A percentile compares a stretch with the other conserved stretches of the same genome.
These are phyloP conservation scores for Microcebus murinus DNA, from an alignment of 2,113 vertebrate genomes.

Conservation along the genomic window DNA sequence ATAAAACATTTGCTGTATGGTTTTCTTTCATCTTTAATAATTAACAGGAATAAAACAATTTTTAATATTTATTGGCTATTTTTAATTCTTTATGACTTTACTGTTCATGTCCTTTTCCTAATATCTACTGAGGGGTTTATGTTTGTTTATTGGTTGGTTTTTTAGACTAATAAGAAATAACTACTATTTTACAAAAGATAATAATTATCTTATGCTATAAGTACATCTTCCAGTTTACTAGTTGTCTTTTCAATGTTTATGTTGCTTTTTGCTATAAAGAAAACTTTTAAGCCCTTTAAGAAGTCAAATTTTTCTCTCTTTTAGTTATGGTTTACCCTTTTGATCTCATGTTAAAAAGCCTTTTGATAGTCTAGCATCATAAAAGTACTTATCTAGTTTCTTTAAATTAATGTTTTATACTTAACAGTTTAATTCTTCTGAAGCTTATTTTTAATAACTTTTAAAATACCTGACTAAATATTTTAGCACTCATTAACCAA, in stretches of 20 bases:
- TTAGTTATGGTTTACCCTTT: background rate
- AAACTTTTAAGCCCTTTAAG: background rate
- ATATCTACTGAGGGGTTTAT: background rate
- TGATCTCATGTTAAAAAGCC: background rate
- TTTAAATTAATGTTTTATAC: slow-evolving; percentile 53
- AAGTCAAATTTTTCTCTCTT: background rate
- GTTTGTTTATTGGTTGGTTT: background rate
- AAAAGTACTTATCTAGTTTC: background rate
- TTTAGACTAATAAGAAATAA: slow-evolving; percentile 3
- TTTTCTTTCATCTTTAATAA: background rate
- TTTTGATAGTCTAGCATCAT: background rate
- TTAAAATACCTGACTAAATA: slow-evolving; percentile 37
- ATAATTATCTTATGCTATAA: background rate
- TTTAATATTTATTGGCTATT: slow-evolving; percentile 20
- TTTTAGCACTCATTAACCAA: slow-evolving; percentile 7
- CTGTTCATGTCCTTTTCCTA: background rate
- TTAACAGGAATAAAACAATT: background rate
- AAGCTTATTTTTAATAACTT: slow-evolving; percentile 30
- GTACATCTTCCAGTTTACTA: background rate
- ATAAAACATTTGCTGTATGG: background rate
- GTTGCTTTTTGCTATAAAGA: background rate
- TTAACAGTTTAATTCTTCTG: slow-evolving; percentile 43
- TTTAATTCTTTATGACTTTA: slow-evolving; percentile 29
- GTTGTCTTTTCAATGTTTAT: background rate
- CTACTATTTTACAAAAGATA: background rate